Conservation (phyloP, 2,113 vertebrate species). For the Anguilla rostrata region DNA sequence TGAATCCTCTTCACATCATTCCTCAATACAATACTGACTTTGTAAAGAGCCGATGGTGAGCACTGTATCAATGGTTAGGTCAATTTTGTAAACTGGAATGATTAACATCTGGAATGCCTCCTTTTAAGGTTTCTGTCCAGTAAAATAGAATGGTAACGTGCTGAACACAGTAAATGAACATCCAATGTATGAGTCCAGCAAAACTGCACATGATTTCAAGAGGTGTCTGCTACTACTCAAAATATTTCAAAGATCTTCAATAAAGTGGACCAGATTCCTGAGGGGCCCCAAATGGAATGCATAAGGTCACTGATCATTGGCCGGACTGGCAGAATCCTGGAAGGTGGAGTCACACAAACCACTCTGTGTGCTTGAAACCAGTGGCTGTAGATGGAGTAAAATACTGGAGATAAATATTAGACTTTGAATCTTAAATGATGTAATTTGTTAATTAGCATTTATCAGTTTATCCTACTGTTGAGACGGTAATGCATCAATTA, state of each 20-base stretch:
- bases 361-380: constrained; percentile 80
- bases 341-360: constrained; percentile 72
- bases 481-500: neutral
- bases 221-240: neutral
- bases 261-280: neutral
- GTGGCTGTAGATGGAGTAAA: constrained; percentile 65
- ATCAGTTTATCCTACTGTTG: neutral
- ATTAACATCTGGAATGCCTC: neutral
- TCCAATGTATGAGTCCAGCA: neutral
- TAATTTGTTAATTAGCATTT: neutral
- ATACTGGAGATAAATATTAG: neutral
- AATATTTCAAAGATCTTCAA: neutral
- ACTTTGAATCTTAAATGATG: neutral
- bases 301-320: neutral
- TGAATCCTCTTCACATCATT: neutral
- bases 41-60: no score
- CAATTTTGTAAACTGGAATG: neutral
- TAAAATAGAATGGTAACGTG: neutral
- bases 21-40: no score
- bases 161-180: neutral
- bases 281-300: neutral
- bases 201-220: neutral
- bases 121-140: neutral
- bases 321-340: neutral
- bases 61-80: no score